Evolutionary conservation across 1,140 invertebrate species (phyloP), one percentile per base, ranked within the genome.

Genomic region (Micrasema longulum): DNA sequence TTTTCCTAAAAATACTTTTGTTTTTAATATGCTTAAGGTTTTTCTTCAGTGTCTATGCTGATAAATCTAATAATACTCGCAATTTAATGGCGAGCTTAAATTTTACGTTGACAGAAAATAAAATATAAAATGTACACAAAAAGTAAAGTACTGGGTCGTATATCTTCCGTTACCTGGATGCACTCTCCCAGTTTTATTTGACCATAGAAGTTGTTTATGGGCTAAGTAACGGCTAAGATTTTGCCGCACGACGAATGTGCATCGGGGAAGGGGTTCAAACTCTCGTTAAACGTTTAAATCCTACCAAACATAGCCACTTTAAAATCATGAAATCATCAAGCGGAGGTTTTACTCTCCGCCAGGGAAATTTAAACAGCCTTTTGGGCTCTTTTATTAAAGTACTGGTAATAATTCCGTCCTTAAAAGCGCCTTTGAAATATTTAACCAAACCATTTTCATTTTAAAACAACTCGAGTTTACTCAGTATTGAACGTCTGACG

Each of bases 191-290:
- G 55, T 11, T 74, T 74, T 74, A 74, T 74, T 69, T 31, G 72
- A 69, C 67, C 50, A 67, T 69, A 66, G 50, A 67, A 52, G 72
- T 69, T 73, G 66, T 73, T 73, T 73, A 73, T 69, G 62, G 45
- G 50, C 69, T 64, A 73, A 69, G 69, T 73, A 73, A 73, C 45
- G 64, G 64, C 22, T 20, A 52, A 66, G 48, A 66, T 66, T 52
- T 66, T n/a, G 16, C 63, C 14, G 14, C 48, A 16, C 45, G 18
- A 64, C 63, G 45, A 36, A 26, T 66, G 63, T 66, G 63, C 47
- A 48, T 66, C 50, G 18, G 36, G n/a, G 47, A 47, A 18, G 60
- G 22, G 11, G n/a, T 23, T 68, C 20, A 36, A 23, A 53, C 16
- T 43, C 45, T 66, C 71, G 57, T 73, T 69, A 73, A 73, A 73